Conservation (phyloP, 1,140 invertebrate species). For the Leptestheria dahalacensis region DNA sequence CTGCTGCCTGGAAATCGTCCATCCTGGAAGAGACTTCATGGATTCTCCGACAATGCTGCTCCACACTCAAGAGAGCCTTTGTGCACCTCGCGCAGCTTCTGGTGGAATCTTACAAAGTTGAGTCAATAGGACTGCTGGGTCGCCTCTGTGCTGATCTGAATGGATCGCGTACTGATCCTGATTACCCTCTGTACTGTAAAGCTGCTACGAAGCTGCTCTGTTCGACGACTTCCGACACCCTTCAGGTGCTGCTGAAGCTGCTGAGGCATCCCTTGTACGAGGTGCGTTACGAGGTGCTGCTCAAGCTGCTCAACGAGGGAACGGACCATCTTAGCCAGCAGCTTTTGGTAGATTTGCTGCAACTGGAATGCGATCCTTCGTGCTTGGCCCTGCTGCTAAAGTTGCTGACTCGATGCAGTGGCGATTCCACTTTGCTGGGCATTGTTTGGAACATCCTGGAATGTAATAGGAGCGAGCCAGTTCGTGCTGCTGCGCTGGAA, state of each 20-base stretch:
- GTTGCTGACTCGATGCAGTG: not conserved
- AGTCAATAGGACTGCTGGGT: not conserved
- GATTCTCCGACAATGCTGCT: not conserved
- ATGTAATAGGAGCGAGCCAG: not conserved
- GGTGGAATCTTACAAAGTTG: too few relatives aligned
- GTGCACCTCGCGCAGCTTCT: not conserved
- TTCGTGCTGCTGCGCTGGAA: not conserved
- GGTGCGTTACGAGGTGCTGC: not conserved
- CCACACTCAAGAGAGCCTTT: not conserved
- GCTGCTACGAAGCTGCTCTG: not conserved
- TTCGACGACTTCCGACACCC: too few relatives aligned
- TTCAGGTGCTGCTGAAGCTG: not conserved
- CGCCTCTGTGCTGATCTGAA: not conserved
- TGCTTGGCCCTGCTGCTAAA: not conserved
- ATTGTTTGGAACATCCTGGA: not conserved
- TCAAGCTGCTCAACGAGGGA: too few relatives aligned
- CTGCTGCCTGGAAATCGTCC: not conserved
- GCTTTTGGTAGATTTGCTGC: not conserved
- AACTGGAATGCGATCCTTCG: not conserved
- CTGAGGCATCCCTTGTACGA: conserved; percentile 5
- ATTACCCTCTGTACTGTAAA: conserved; percentile 1
- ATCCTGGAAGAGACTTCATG: not conserved
- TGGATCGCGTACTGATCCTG: not conserved
- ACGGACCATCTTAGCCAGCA: not conserved
- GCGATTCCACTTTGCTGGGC: not conserved